phyloP scores from a whole-genome alignment of 2,797 vertebrate genomes.

The Premnoplex brunnescens region DNA sequence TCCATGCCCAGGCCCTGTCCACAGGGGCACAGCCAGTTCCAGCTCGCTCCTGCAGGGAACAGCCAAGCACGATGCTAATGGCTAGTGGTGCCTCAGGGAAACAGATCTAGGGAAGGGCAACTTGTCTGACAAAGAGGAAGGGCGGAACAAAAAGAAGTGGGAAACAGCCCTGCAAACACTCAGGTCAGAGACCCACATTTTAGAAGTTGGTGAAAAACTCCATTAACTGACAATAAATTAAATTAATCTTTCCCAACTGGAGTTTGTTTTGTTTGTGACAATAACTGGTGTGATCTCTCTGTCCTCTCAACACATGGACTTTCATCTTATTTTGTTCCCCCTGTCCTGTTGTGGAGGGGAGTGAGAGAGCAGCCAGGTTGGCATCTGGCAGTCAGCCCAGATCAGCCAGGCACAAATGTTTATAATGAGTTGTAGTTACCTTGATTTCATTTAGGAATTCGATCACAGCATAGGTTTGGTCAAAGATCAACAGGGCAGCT shows the following conservation, averaged over 20 bases:
- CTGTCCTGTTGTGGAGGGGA: not conserved
- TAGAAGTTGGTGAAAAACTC: not conserved
- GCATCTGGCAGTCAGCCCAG: not conserved
- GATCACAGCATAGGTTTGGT: not conserved
- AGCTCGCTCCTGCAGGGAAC: not conserved
- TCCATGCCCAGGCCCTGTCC: accelerated
- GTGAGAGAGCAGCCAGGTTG: not conserved
- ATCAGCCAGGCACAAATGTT: not conserved
- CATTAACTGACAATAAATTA: not conserved
- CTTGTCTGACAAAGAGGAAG: not conserved
- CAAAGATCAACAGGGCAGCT: not conserved
- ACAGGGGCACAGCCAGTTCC: not conserved
- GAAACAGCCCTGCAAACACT: not conserved
- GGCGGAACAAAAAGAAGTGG: not conserved
- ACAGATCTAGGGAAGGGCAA: not conserved
- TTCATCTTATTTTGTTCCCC: not conserved
- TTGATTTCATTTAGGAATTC: not conserved
- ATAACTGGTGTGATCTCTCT: not conserved
- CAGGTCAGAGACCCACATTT: not conserved
- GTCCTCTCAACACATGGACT: not conserved
- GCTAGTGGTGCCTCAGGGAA: not conserved
- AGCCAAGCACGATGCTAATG: accelerated
- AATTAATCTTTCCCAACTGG: not conserved
- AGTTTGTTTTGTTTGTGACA: not conserved
- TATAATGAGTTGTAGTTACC: not conserved